Base-by-base conservation (phyloP, 2,888 invertebrate species). In the Agrochola circellaris region DNA sequence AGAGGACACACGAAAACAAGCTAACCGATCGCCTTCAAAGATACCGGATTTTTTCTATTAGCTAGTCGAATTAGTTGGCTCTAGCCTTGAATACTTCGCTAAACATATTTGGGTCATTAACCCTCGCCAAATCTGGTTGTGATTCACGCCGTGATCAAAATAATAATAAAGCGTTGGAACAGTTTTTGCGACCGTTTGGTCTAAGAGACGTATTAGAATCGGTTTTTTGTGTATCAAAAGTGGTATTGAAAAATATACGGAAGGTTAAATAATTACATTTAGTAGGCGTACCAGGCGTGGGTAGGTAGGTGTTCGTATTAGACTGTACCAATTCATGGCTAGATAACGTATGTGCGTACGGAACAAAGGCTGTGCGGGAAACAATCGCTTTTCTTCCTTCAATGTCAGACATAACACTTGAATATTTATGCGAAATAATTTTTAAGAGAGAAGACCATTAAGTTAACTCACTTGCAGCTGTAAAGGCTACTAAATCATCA, bases 101-200 rank as follows among this genome's bases (percentile, higher is more conserved):
- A 94, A 95, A 95, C 95, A 95, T 93, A 96, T 96, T 96, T 95
- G 92, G 96, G 96, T 96, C 96, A 95, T 96, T 96, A 95, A 96
- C 96, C 96, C 96, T 95, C 91, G 92, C 94, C 95, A 94, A 96
- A 95, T 96, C 95, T 95, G 94, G 94, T 95, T 95, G 95, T 96
- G 96, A 96, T 96, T 96, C 96, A 96, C 95, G 90, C 89, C 92
- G 93, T 94, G 95, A 95, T 93, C 95, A 95, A 93, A 96, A 95
- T 96, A 95, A 96, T 95, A 95, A 95, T 96, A 95, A 94, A 95
- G 94, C 92, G 91, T 93, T 92, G 92, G 92, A 95, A 94, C 93
- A 95, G 95, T 96, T 96, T 96, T 96, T 96, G 95, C 88, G 91
- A 92, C 94, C 93, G 94, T 94, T 82, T 96, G 94, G 90, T 93